A percentile compares a stretch with the other conserved stretches of the same genome.
These are phyloP conservation scores for Psilopsiagon aurifrons DNA, from an alignment of 2,113 vertebrate species.

Conservation along the genomic window DNA sequence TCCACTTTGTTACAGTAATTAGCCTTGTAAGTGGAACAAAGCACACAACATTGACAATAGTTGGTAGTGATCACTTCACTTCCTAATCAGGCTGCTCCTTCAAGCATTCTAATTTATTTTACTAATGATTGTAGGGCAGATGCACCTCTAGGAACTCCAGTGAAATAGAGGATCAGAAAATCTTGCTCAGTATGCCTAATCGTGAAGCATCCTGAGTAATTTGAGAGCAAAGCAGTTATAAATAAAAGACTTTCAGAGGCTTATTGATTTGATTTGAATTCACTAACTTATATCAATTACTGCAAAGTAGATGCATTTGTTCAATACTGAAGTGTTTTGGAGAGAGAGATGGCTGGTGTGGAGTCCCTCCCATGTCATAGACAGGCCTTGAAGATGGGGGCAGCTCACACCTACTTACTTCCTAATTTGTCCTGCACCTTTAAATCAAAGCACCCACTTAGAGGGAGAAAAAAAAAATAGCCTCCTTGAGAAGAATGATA, in stretches of 20 bases:
- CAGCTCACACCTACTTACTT: background rate
- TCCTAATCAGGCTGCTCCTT: constrained; percentile 67
- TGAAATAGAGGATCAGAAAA: background rate
- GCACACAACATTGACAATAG: constrained; percentile 67
- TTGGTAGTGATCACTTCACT: constrained; percentile 67
- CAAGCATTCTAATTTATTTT: constrained; percentile 69
- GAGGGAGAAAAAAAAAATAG: background rate
- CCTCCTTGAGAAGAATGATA: background rate
- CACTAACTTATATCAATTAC: background rate
- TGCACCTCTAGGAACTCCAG: constrained; percentile 31
- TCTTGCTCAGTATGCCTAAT: background rate
- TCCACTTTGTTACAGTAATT: constrained; percentile 71
- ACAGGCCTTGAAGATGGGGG: background rate
- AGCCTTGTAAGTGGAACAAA: constrained; percentile 71
- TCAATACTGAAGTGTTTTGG: background rate
- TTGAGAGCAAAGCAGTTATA: background rate
- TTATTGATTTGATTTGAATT: constrained; percentile 14
- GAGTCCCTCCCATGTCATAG: background rate
- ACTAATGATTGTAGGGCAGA: constrained; percentile 59
- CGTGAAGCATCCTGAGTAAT: background rate
- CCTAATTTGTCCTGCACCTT: background rate
- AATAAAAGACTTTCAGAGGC: background rate
- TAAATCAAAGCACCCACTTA: background rate
- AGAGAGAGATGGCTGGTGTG: background rate
- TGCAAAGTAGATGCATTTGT: background rate